Evolutionary conservation across 2,113 vertebrate genomes (phyloP).

Genomic region (Chascanopsetta lugubris): DNA sequence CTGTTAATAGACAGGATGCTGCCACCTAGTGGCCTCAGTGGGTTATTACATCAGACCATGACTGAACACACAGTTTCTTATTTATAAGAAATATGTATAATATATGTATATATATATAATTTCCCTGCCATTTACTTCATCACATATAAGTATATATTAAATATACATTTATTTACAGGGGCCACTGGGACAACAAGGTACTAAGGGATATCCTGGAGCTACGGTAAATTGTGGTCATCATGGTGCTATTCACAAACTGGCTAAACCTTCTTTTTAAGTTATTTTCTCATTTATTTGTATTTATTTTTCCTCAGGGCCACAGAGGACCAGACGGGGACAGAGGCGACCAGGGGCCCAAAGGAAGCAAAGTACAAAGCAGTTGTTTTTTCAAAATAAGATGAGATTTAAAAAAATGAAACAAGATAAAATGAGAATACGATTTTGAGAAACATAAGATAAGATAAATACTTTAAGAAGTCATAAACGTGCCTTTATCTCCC

Average conservation of each 20-base stretch:
- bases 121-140: no score
- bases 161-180: slow-evolving; percentile 74
- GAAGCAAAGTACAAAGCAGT: slow-evolving; percentile 79
- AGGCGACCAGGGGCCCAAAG: slow-evolving; percentile 84
- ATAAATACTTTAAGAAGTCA: background rate
- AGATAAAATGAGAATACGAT: no score
- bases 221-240: slow-evolving; percentile 74
- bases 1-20: background rate
- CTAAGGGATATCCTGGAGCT: slow-evolving; percentile 77
- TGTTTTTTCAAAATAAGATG: no score
- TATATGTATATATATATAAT: no score
- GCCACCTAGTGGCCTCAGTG: slow-evolving; percentile 51
- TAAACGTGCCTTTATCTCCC: slow-evolving; percentile 18
- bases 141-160: background rate
- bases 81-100: no score
- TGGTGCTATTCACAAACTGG: background rate
- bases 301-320: no score
- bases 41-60: no score
- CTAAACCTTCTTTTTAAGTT: background rate
- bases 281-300: slow-evolving; percentile 13
- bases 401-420: no score
- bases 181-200: slow-evolving; percentile 76
- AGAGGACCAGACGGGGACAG: slow-evolving; percentile 81
- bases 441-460: no score
- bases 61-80: no score